Evolutionary conservation across 2,113 vertebrate genomes (phyloP).

Genomic region (Chloropsis hardwickii): DNA sequence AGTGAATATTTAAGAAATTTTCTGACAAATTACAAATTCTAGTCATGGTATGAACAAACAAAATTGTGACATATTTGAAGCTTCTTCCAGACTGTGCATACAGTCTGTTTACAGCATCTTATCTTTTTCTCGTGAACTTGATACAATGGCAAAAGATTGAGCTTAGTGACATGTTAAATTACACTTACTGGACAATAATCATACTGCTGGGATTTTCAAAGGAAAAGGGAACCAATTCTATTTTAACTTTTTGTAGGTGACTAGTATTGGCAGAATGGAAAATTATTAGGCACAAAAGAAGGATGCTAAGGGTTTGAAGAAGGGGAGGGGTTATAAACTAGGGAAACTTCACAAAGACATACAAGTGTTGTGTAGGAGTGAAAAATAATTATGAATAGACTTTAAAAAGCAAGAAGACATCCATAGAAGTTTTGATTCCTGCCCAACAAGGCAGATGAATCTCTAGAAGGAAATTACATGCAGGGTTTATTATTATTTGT

Average conservation of each 20-base stretch:
- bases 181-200: background rate
- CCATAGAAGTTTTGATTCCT: background rate
- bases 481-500: background rate
- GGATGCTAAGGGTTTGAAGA: background rate
- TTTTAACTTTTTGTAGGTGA: background rate
- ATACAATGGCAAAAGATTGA: background rate
- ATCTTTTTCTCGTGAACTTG: background rate
- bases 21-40: background rate
- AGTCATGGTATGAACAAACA: background rate
- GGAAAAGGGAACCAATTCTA: background rate
- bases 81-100: background rate
- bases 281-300: background rate
- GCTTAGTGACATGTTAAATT: background rate
- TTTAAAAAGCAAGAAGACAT: background rate
- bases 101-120: background rate
- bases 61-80: background rate
- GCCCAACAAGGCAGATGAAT: background rate
- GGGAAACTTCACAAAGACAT: background rate
- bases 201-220: background rate
- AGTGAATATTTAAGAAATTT: background rate
- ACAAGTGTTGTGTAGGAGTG: background rate
- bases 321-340: background rate
- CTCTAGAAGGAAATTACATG: background rate
- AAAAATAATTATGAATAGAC: constrained; percentile 10
- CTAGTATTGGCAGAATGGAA: background rate